Evolutionary conservation across 1,140 invertebrate species (phyloP).

Genomic region (Pogonomyrmex californicus): DNA sequence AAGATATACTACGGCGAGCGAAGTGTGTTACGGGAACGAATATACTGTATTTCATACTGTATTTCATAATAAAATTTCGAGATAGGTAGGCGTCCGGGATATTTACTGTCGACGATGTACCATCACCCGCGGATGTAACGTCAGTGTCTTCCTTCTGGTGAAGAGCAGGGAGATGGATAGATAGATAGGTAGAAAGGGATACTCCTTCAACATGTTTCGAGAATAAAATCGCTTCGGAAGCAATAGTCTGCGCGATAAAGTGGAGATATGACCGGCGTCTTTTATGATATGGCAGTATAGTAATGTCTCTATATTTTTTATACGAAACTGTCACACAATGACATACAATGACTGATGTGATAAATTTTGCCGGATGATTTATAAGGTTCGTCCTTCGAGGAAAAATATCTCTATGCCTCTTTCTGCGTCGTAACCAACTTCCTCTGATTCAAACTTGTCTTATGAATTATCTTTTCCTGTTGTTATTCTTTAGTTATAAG

Average conservation of each 20-base stretch:
- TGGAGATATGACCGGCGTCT: not conserved
- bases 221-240: slow-evolving; percentile 18
- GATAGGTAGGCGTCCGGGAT: slow-evolving; percentile 20
- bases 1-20: not conserved
- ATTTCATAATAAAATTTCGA: slow-evolving; percentile 51
- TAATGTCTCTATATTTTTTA: slow-evolving; percentile 30
- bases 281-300: too few species aligned
- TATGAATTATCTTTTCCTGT: slow-evolving; percentile 14
- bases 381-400: not conserved
- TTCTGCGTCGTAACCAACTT: too few species aligned
- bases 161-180: not conserved
- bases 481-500: not conserved
- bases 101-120: slow-evolving; percentile 19
- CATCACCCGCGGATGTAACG: not conserved
- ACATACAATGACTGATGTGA: slow-evolving; percentile 16
- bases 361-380: slow-evolving; percentile 51
- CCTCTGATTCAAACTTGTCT: not conserved
- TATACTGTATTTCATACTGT: not conserved
- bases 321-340: not conserved
- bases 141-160: not conserved
- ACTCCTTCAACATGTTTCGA: not conserved
- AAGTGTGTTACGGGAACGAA: slow-evolving; percentile 2
- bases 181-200: not conserved
- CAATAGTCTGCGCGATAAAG: slow-evolving; percentile 36
- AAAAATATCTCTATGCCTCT: not conserved